Evolutionary conservation across 2,113 vertebrate species (phyloP), one percentile per base, ranked within the genome.

Genomic region (Saguinus imperator): DNA sequence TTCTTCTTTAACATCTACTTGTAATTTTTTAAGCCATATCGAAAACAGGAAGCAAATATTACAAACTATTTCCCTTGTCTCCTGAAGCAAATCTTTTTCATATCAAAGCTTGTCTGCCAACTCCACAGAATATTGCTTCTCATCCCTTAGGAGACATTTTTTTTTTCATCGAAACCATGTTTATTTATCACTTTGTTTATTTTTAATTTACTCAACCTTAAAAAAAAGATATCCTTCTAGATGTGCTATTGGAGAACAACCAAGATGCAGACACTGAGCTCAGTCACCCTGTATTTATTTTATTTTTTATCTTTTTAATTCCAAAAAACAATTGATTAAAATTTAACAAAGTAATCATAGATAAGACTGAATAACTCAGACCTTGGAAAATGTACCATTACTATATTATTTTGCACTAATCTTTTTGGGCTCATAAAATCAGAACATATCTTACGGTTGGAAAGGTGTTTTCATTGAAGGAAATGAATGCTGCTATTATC

Each of bases 151-250:
- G 87, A 94, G 37, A 25, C 21, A 68, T 83, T 61, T 76, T 92
- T 91, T 52, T 52, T 81, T 55, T 95, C 77, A 84, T 17, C 61
- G 35, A 95, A 32, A n/a, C 87, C 20, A 95, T 94, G 89, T 96
- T 97, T 97, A 95, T 97, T 97, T 95, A 97, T 96, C 89, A 70
- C 87, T 94, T 75, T 95, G 82, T 94, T 97, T 97, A 97, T 87
- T 97, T 97, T 90, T 95, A 95, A 97, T 91, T 95, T 95, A 96
- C 92, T 96, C 84, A 96, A 81, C 87, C 90, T 90, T 93, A 95
- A 95, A 89, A 80, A 77, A 96, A 94, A 94, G 72, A 72, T 92
- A 73, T 43, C 76, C 95, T 94, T 90, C 85, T 76, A 92, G 75
- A 94, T 3, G 5, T 55, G 52, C 25, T 52, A 9, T 48, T 87